Conservation (phyloP, 2,888 invertebrate species). For the Shargacucullia verbasci region DNA sequence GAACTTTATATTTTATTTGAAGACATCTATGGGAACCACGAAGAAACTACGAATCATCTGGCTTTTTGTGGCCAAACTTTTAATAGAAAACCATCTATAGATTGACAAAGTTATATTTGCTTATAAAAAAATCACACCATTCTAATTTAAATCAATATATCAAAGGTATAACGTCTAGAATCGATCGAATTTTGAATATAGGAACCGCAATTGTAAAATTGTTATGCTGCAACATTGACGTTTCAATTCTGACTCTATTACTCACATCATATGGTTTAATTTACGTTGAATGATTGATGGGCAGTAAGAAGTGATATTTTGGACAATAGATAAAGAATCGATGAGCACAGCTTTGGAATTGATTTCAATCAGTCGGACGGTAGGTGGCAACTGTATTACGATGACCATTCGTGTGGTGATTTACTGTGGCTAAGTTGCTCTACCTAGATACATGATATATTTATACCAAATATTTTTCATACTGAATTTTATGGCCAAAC, state of each 20-base stretch:
- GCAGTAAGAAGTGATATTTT: conserved; percentile 52
- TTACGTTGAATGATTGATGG: conserved; percentile 11
- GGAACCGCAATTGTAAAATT: conserved; percentile 18
- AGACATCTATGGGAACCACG: conserved; percentile 80
- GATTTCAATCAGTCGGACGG: conserved; percentile 84
- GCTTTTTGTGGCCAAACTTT: conserved; percentile 72
- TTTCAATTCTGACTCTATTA: conserved; percentile 22
- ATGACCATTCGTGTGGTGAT: conserved; percentile 49
- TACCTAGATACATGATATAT: conserved; percentile 16
- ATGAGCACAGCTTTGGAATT: conserved; percentile 78
- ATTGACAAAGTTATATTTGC: conserved; percentile 60
- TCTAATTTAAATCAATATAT: conserved; percentile 20
- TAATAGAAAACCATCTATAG: conserved; percentile 74
- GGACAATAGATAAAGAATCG: conserved; percentile 74
- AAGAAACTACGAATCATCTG: conserved; percentile 76
- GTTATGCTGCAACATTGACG: conserved; percentile 3
- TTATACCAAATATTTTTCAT: too few relatives aligned
- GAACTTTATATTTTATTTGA: conserved; percentile 53
- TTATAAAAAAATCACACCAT: not conserved
- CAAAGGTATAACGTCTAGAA: not conserved
- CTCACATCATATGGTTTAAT: conserved; percentile 2
- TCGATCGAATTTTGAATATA: not conserved
- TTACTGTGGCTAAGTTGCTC: conserved; percentile 52
- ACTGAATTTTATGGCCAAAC: too few relatives aligned
- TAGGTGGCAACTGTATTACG: conserved; percentile 85